phyloP scores from a whole-genome alignment of 2,888 invertebrate species.

The Hartigia nigra region DNA sequence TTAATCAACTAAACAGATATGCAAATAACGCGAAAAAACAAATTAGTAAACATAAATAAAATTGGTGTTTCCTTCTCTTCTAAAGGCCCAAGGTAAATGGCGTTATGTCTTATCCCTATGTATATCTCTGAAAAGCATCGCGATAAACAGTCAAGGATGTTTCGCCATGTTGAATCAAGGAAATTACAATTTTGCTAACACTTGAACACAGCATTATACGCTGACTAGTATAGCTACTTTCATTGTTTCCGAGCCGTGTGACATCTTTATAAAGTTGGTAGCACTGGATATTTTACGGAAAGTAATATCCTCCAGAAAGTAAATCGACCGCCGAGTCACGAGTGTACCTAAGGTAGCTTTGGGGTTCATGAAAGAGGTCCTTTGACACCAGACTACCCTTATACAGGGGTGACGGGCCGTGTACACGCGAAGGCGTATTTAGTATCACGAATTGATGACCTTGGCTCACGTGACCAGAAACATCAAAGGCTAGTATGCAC shows the following conservation, averaged over 20 bases:
- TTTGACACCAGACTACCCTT: conserved; percentile 4
- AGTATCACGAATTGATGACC: conserved; percentile 55
- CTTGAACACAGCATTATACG: not conserved
- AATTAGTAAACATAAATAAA: not conserved
- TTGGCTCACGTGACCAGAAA: conserved; percentile 54
- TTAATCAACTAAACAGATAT: not conserved
- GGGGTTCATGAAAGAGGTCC: not conserved
- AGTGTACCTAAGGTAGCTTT: not conserved
- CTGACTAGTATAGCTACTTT: not conserved
- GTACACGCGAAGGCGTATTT: conserved; percentile 61
- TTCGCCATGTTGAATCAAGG: not conserved
- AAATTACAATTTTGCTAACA: not conserved
- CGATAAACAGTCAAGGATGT: not conserved
- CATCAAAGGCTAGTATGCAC: conserved; percentile 47
- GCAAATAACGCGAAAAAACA: too few species aligned
- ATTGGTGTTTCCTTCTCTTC: not conserved
- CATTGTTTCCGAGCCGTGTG: not conserved
- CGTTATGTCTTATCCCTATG: not conserved
- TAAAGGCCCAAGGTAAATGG: not conserved
- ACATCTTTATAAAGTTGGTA: not conserved
- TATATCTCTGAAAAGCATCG: not conserved
- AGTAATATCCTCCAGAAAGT: not conserved
- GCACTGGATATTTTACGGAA: not conserved
- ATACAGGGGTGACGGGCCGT: conserved; percentile 23
- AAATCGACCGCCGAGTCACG: not conserved